Evolutionary conservation across 2,113 vertebrate genomes (phyloP).

Genomic region (Vidua chalybeata): DNA sequence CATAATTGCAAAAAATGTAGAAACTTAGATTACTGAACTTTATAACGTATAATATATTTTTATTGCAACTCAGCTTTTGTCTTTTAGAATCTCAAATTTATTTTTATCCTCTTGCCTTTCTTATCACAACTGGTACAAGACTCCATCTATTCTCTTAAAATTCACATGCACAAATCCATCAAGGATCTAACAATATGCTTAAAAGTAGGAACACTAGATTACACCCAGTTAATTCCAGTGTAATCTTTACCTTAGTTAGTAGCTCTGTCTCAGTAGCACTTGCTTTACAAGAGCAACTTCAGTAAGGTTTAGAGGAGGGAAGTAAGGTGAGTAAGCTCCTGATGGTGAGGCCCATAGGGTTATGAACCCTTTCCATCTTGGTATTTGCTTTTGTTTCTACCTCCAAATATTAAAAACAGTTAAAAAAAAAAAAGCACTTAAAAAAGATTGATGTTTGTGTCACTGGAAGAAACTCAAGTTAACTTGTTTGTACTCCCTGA

Average conservation of each 20-base stretch:
- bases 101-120: neutral
- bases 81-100: neutral
- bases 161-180: neutral
- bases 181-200: neutral
- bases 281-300: slow-evolving; percentile 5
- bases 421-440: neutral
- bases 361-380: neutral
- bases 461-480: neutral
- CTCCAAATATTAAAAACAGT: neutral
- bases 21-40: neutral
- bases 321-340: neutral
- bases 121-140: neutral
- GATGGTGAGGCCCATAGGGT: neutral
- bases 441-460: fast-evolving
- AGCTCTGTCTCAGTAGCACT: slow-evolving; percentile 45
- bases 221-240: slow-evolving; percentile 15
- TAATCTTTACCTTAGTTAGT: slow-evolving; percentile 47
- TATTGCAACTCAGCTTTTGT: neutral
- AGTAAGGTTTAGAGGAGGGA: slow-evolving; percentile 10
- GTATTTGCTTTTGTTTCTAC: neutral
- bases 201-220: neutral
- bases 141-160: neutral
- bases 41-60: neutral
- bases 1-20: neutral
- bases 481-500: neutral